Evolutionary conservation across 2,113 vertebrate genomes (phyloP).

Genomic region (Synodontis membranacea): DNA sequence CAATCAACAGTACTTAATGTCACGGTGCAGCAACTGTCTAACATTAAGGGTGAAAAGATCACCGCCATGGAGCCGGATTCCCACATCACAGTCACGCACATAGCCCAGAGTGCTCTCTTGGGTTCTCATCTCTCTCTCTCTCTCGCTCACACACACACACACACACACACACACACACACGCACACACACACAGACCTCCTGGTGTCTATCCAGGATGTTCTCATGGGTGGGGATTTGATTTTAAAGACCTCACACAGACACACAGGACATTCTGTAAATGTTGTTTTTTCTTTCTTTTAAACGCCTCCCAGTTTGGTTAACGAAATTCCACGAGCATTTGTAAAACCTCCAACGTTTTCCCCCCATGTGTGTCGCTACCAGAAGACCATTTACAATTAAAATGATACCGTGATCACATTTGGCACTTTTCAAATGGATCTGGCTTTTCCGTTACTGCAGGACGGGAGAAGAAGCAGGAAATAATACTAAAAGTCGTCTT

Average conservation of each 20-base stretch:
- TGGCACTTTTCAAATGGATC: no score
- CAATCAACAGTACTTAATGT: conserved; percentile 5
- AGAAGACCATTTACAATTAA: no score
- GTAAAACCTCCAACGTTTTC: no score
- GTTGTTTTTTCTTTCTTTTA: not conserved
- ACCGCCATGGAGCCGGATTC: conserved; percentile 7
- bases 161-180: not conserved
- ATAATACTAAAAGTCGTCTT: no score
- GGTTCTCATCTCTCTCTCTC: not conserved
- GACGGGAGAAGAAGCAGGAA: no score
- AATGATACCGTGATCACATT: no score
- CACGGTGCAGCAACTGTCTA: not conserved
- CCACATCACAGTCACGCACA: conserved; percentile 13
- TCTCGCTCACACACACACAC: conserved; percentile 19
- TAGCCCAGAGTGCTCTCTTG: not conserved
- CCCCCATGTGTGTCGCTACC: no score
- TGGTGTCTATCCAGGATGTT: not conserved
- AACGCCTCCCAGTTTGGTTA: not conserved
- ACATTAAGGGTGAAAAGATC: conserved; percentile 17
- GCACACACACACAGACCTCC: not conserved
- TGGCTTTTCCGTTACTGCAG: no score
- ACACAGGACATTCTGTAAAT: not conserved
- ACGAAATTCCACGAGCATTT: not conserved
- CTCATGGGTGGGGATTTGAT: not conserved
- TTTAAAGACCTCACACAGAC: conserved; percentile 24